These are phyloP conservation scores for Hyppa rectilinea DNA, from an alignment of 2,888 invertebrate genomes.

Conservation along the genomic window DNA sequence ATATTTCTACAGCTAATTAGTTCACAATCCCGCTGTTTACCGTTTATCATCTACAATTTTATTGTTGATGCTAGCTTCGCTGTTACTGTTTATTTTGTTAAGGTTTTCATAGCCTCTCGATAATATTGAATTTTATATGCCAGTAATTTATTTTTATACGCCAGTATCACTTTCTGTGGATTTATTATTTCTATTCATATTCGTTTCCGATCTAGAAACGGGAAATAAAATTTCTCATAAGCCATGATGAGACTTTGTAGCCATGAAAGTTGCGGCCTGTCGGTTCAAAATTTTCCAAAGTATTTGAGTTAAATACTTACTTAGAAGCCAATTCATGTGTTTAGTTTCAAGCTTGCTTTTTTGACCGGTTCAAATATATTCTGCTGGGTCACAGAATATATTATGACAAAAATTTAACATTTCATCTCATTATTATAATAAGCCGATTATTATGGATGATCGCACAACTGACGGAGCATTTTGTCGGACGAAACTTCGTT, in stretches of 20 bases:
- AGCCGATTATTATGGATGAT: no score
- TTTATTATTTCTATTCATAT: constrained; percentile 25
- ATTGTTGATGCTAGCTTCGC: constrained; percentile 33
- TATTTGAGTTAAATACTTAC: neutral
- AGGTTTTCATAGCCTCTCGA: constrained; percentile 32
- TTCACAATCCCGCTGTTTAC: constrained; percentile 62
- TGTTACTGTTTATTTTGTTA: constrained; percentile 48
- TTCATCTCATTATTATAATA: constrained; percentile 10
- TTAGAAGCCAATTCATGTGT: neutral
- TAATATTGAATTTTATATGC: constrained; percentile 33
- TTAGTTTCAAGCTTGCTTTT: neutral
- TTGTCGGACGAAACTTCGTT: no score
- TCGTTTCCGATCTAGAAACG: neutral
- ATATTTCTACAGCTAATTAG: constrained; percentile 75
- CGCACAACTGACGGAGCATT: no score
- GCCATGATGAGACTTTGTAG: neutral
- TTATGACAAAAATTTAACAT: constrained; percentile 13
- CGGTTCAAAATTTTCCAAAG: neutral
- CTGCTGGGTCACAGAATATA: neutral
- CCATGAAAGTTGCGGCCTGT: neutral
- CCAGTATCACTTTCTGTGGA: constrained; percentile 6
- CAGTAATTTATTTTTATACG: constrained; percentile 12
- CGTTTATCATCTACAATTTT: constrained; percentile 65
- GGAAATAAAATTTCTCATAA: neutral
- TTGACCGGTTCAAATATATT: neutral